Evolutionary conservation across 2,888 invertebrate species (phyloP), one percentile per base, ranked within the genome.

Genomic region (Ischnus inquisitorius): DNA sequence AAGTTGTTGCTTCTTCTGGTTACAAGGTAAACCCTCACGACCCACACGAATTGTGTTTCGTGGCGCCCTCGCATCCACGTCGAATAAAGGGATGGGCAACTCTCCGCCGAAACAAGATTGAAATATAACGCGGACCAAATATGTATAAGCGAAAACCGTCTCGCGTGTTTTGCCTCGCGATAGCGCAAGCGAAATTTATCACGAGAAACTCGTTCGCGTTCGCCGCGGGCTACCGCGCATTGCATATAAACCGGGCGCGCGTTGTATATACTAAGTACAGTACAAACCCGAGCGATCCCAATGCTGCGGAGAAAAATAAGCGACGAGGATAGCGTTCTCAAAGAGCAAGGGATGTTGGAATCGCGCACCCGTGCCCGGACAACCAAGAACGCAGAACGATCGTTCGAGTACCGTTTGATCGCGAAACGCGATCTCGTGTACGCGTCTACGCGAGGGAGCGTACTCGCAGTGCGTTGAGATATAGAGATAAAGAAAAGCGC

Each of bases 111-210:
- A 85, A 85, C 86, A 83, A 90, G 91, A 92, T 92, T 92, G 91
- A 92, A 92, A 92, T 92, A 92, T 92, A 92, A 92, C 92, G 88
- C 86, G 87, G 85, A 85, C 88, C 91, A 89, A 91, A 91, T 92
- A 90, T 89, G 90, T 88, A 90, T 87, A 88, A 88, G 85, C 86
- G 82, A 67, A 77, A 51, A 54, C 71, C 68, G 68, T 48, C 69
- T 84, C 71, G 62, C 54, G 69, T 74, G 34, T 71, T 80, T 69
- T 67, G 46, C 54, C 14, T 57, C 54, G 14, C 39, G 25, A 69
- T 62, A 46, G 39, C 22, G 16, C 43, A n/a, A 48, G 80, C 68
- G 75, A 82, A 87, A 87, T 86, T 87, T 87, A 87, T 84, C 79
- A 81, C 85, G 79, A 67, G 67, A 34, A 51, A 19, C 46, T 48